Evolutionary conservation across 2,797 vertebrate species (phyloP).

Genomic region (Gallinago solitaria): DNA sequence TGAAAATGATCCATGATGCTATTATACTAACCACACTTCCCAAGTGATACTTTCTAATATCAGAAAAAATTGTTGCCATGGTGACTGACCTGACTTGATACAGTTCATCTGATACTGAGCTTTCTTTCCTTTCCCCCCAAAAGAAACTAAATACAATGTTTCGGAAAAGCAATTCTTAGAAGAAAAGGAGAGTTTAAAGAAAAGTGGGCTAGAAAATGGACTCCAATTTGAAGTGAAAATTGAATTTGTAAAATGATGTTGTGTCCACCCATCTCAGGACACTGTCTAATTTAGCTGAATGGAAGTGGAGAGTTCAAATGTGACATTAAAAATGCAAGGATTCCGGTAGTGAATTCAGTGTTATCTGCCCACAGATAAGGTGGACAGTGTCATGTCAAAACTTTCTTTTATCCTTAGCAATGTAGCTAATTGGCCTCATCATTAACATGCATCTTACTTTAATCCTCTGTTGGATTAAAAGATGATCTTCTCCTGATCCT

Average conservation of each 20-base stretch:
- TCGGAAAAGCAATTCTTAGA: constrained; percentile 16
- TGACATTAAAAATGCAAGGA: not conserved
- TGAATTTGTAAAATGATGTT: not conserved
- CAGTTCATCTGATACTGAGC: constrained; percentile 25
- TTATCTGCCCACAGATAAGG: not conserved
- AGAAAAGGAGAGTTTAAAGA: not conserved
- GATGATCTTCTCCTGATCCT: not conserved
- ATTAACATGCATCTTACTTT: not conserved
- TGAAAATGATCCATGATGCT: constrained; percentile 52
- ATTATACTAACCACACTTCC: constrained; percentile 43
- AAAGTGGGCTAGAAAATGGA: not conserved
- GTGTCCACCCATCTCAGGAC: not conserved
- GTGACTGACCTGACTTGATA: constrained; percentile 61
- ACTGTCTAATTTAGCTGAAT: not conserved
- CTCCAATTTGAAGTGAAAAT: not conserved
- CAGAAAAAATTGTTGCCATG: constrained; percentile 66
- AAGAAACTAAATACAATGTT: constrained; percentile 12
- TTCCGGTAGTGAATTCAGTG: not conserved
- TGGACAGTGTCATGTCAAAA: not conserved
- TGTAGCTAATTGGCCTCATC: not conserved
- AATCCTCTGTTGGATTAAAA: not conserved
- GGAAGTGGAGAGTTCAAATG: not conserved
- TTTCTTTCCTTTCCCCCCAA: constrained; percentile 9
- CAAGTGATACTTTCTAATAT: constrained; percentile 54
- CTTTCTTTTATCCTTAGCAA: not conserved